phyloP scores from a whole-genome alignment of 2,113 vertebrate species.

The Aspidoscelis tigris region DNA sequence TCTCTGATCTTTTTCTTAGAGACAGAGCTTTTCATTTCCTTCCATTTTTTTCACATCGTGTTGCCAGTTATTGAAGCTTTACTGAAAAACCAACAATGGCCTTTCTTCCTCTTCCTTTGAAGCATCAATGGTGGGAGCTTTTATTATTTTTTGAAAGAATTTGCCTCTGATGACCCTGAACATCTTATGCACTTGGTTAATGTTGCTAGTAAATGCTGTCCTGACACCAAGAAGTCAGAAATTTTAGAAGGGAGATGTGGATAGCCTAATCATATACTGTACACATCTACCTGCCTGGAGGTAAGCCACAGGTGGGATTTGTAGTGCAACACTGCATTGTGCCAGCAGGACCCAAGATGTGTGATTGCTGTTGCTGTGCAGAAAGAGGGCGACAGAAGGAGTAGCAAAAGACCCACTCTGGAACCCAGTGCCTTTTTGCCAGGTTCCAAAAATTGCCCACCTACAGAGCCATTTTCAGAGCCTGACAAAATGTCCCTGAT shows the following conservation, averaged over 20 bases:
- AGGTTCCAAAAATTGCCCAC: too few species aligned
- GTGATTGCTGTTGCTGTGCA: too few species aligned
- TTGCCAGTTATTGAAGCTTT: background rate
- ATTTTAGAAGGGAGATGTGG: background rate
- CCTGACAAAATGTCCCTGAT: too few species aligned
- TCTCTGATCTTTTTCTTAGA: conserved; percentile 1
- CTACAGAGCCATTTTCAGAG: too few species aligned
- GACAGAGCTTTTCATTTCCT: background rate
- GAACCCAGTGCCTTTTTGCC: too few species aligned
- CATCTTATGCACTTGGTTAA: background rate
- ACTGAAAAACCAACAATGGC: background rate
- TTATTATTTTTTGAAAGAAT: background rate
- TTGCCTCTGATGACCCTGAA: background rate
- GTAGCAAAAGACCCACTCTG: too few species aligned
- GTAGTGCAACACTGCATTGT: too few species aligned
- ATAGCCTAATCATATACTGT: background rate
- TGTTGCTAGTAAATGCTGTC: background rate
- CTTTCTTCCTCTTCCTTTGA: background rate
- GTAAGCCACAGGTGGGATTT: background rate
- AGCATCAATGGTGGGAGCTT: background rate
- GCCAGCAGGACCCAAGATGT: too few species aligned
- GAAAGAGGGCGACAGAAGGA: too few species aligned
- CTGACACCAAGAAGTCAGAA: background rate
- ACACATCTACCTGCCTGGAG: background rate
- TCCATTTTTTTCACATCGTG: background rate